Base-by-base conservation (phyloP, 2,797 vertebrate species). In the Thunnus albacares region DNA sequence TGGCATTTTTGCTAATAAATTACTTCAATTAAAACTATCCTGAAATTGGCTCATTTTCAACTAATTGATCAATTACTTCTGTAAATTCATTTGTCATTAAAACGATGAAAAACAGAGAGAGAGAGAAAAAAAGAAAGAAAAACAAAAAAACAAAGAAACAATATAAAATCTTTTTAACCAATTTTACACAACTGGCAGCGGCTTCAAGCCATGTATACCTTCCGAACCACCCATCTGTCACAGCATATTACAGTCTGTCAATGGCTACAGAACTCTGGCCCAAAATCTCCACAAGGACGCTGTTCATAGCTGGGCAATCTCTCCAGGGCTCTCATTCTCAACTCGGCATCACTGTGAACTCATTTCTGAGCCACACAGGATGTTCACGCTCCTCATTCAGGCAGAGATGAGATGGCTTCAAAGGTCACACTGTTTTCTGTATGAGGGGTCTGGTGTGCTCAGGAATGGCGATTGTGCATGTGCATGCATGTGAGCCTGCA, bases 311-410 rank as follows among this genome's bases (percentile, higher is more conserved):
- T 17, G 65, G 53, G 18, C 60, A 71, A 82, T 82, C 85, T 92
- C 82, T 87, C 83, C 82, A 63, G 83, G 83, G 70, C 66, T 75
- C 87, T 85, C 64, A 75, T 86, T 83, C 86, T 82, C 87, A 75
- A 79, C 89, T 78, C 78, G 1, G 82, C 84, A 74, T 79, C 81
- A 57, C 70, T 62, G 77, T 80, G 81, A 92, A 91, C 85, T 85
- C 87, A 90, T 93, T 92, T 82, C 83, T 86, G 82, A 85, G 79
- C 88, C 83, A 64, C 91, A 87, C 88, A 87, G 86, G 87, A 89
- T 68, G 84, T 72, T 91, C 71, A 58, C 60, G 22, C 83, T 86
- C 68, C 68, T 86, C 89, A 63, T 92, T 82, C 83, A 84, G 65
- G 59, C 87, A 68, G 84, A 86, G 85, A 93, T 87, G 86, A 90